Conservation (phyloP, 2,113 vertebrate species). For the Sialia sialis region DNA sequence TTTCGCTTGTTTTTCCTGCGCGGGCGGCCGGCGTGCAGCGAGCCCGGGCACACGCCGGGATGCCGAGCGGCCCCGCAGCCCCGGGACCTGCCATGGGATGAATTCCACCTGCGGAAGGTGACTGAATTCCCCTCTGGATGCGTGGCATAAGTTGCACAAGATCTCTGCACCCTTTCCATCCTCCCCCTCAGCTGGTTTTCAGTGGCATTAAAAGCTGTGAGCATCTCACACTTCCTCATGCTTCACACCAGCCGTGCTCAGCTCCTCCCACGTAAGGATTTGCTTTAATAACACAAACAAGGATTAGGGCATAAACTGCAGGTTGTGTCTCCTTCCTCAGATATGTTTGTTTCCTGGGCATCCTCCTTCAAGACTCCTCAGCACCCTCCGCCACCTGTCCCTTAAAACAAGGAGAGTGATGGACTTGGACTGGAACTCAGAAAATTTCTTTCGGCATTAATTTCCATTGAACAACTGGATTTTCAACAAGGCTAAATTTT, state of each 20-base stretch:
- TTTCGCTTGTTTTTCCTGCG: constrained; percentile 22
- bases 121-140: background rate
- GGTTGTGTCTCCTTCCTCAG: background rate
- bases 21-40: background rate
- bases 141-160: background rate
- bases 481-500: background rate
- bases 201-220: background rate
- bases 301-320: background rate
- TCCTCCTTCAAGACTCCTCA: background rate
- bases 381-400: background rate
- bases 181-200: background rate
- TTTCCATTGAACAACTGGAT: background rate
- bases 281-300: background rate
- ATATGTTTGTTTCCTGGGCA: background rate
- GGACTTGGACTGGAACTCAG: background rate
- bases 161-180: no score
- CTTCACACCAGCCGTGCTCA: background rate
- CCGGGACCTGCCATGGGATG: background rate
- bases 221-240: background rate
- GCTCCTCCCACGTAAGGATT: background rate
- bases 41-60: background rate
- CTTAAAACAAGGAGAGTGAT: background rate
- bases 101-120: background rate
- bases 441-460: background rate
- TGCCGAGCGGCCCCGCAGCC: background rate